phyloP scores from a whole-genome alignment of 2,888 invertebrate genomes.

The Deilephila elpenor region DNA sequence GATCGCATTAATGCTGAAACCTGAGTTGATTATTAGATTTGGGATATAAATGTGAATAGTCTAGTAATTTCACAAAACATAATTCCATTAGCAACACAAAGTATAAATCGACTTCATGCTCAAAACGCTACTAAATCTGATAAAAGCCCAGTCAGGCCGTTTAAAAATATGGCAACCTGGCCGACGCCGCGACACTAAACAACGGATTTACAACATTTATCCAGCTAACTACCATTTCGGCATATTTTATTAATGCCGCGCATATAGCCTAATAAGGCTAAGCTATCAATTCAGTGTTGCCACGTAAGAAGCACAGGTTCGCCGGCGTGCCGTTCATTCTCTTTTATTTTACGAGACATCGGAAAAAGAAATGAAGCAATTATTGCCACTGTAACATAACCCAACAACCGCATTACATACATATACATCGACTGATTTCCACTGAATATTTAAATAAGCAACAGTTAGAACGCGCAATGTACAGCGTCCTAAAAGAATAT shows the following conservation, averaged over 20 bases:
- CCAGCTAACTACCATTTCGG: slow-evolving; percentile 1
- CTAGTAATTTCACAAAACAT: no score
- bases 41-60: no score
- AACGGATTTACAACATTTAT: not conserved
- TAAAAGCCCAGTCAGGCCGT: not conserved
- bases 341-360: slow-evolving; percentile 59
- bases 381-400: slow-evolving; percentile 45
- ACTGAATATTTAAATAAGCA: slow-evolving; percentile 33
- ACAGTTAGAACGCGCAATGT: slow-evolving; percentile 44
- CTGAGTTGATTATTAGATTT: no score
- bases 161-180: not conserved
- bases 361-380: slow-evolving; percentile 66
- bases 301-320: slow-evolving; percentile 17
- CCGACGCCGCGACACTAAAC: not conserved
- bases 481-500: slow-evolving; percentile 42
- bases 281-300: slow-evolving; percentile 27
- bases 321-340: slow-evolving; percentile 48
- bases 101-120: not conserved
- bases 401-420: not conserved
- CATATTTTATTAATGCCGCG: slow-evolving; percentile 8
- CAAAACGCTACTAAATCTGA: not conserved
- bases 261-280: slow-evolving; percentile 2
- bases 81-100: no score
- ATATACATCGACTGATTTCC: slow-evolving; percentile 42
- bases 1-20: no score